Evolutionary conservation across 2,888 invertebrate species (phyloP).

Genomic region (Baccha elongata): DNA sequence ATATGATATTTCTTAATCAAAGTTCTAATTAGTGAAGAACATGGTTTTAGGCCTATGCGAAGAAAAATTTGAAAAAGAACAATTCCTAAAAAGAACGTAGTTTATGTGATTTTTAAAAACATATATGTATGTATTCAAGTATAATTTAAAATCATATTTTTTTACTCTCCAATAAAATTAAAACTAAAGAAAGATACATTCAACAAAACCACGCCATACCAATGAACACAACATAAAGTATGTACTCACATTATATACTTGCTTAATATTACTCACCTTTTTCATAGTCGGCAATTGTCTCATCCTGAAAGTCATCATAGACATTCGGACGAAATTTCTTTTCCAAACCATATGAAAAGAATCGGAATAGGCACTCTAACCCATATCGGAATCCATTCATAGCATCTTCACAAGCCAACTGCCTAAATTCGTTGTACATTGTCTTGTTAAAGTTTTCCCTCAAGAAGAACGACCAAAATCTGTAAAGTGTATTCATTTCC

Average conservation of each 20-base stretch:
- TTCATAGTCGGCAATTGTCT: conserved; percentile 95
- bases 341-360: conserved; percentile 98
- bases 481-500: conserved; percentile 99
- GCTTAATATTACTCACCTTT: conserved; percentile 84
- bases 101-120: no score
- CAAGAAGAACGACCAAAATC: conserved; percentile 99
- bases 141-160: no score
- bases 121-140: no score
- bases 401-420: conserved; percentile 96
- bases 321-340: conserved; percentile 97
- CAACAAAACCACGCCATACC: conserved; percentile 37
- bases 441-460: conserved; percentile 98
- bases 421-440: conserved; percentile 98
- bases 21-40: no score
- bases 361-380: conserved; percentile 95
- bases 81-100: no score
- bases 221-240: conserved; percentile 24
- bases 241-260: conserved; percentile 26
- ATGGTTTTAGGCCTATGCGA: no score
- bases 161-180: no score
- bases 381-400: conserved; percentile 93
- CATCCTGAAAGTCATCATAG: conserved; percentile 97
- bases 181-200: conserved; percentile 21
- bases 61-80: no score
- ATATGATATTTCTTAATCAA: no score